Percentiles rank a stretch among this genome's conserved stretches.
These are phyloP conservation scores for Orgyia antiqua DNA, from an alignment of 2,888 invertebrate genomes.

Conservation along the genomic window DNA sequence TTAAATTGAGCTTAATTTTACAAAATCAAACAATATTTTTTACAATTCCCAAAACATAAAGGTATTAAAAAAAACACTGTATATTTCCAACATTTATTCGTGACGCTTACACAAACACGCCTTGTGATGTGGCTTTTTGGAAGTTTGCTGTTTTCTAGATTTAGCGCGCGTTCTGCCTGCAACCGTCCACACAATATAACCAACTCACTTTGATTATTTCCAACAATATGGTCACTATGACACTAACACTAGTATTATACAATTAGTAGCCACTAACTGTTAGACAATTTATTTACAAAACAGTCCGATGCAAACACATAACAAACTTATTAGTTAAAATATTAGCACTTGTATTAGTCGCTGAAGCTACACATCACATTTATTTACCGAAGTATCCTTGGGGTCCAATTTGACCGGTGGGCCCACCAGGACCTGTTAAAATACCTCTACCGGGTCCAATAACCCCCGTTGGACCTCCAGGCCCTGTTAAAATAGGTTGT, in stretches of 20 bases:
- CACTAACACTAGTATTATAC: slow-evolving; percentile 9
- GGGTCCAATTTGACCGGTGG: slow-evolving; percentile 53
- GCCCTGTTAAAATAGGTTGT: slow-evolving; percentile 49
- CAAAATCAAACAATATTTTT: no score
- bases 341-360: slow-evolving; percentile 37
- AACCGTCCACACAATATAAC: slow-evolving; percentile 11
- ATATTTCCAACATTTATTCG: slow-evolving; percentile 3
- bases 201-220: background rate
- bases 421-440: slow-evolving; percentile 64
- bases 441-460: slow-evolving; percentile 34
- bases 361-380: slow-evolving; percentile 17
- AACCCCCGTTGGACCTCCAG: slow-evolving; percentile 52
- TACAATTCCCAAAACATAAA: no score
- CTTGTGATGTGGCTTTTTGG: background rate
- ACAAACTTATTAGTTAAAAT: slow-evolving; percentile 9
- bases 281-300: slow-evolving; percentile 19
- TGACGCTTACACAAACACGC: slow-evolving; percentile 6
- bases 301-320: slow-evolving; percentile 3
- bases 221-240: slow-evolving; percentile 5
- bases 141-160: background rate
- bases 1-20: no score
- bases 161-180: slow-evolving; percentile 14
- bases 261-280: slow-evolving; percentile 17
- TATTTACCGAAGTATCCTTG: slow-evolving; percentile 60
- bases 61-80: slow-evolving; percentile 1